A percentile compares a stretch with the other conserved stretches of the same genome.
Evolutionary conservation across 1,140 invertebrate genomes (phyloP).

Genomic region (Sinella curviseta): DNA sequence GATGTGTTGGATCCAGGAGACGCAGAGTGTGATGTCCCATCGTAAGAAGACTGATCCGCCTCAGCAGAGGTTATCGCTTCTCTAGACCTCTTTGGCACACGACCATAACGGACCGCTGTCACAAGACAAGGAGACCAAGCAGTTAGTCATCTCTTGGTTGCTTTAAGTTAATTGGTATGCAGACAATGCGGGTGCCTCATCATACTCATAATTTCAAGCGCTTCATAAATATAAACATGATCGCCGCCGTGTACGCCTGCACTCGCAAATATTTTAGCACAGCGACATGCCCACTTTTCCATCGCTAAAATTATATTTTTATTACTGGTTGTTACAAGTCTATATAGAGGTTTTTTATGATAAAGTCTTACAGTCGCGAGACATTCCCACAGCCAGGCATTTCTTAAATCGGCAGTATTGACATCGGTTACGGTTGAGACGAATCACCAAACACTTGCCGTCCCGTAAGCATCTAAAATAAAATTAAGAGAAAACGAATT

Average conservation of each 20-base stretch:
- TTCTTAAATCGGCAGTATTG: constrained; percentile 98
- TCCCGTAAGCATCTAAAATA: constrained; percentile 75
- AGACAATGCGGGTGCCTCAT: no score
- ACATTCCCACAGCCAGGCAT: constrained; percentile 97
- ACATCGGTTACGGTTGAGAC: constrained; percentile 94
- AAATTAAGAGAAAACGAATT: neutral
- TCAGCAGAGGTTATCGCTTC: constrained; percentile 62
- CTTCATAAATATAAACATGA: neutral
- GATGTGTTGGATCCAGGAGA: constrained; percentile 49
- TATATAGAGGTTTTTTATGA: constrained; percentile 1
- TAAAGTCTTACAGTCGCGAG: constrained; percentile 85
- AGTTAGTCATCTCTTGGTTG: constrained; percentile 15
- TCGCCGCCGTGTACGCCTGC: neutral
- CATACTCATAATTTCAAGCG: constrained; percentile 5
- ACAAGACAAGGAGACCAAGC: constrained; percentile 46
- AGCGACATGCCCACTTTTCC: no score
- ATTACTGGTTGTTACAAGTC: no score
- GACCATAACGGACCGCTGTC: constrained; percentile 89
- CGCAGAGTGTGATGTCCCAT: constrained; percentile 46
- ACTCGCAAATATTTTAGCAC: neutral
- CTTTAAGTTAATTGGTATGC: constrained; percentile 6
- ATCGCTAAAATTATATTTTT: no score
- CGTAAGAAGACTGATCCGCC: constrained; percentile 54
- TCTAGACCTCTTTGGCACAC: constrained; percentile 88
- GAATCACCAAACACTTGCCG: constrained; percentile 93